These are phyloP conservation scores for Sebastes alutus DNA, from an alignment of 2,797 vertebrate species.

Conservation along the genomic window DNA sequence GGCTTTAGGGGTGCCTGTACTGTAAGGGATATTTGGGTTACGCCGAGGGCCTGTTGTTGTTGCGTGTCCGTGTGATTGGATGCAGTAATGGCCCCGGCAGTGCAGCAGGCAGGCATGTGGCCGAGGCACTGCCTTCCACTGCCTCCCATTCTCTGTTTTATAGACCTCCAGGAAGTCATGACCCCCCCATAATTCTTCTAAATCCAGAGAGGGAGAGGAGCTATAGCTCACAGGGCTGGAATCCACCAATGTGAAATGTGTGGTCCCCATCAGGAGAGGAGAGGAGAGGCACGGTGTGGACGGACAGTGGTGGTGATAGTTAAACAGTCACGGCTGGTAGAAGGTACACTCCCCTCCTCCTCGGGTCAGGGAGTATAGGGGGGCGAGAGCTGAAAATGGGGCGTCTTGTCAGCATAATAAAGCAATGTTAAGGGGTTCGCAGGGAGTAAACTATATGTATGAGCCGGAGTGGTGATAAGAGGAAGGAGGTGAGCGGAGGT, in stretches of 20 bases:
- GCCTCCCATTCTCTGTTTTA: constrained; percentile 73
- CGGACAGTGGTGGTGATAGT: constrained; percentile 44
- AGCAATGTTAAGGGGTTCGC: constrained; percentile 13
- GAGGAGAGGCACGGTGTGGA: constrained; percentile 20
- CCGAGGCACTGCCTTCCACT: constrained; percentile 48
- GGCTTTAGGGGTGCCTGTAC: constrained; percentile 71
- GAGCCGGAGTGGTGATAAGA: background rate
- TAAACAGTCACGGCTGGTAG: constrained; percentile 65
- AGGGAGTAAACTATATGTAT: constrained; percentile 2
- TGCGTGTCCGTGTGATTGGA: constrained; percentile 52
- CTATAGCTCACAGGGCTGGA: constrained; percentile 72
- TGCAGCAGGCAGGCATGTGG: constrained; percentile 62
- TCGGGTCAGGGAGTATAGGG: constrained; percentile 50
- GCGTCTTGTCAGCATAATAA: constrained; percentile 28
- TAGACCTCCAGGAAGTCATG: constrained; percentile 71
- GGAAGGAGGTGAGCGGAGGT: background rate
- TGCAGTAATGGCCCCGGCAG: constrained; percentile 73
- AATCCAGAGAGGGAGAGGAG: constrained; percentile 47
- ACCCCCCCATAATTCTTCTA: constrained; percentile 75
- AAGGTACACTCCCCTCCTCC: constrained; percentile 53
- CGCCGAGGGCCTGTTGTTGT: constrained; percentile 57
- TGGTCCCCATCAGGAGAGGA: constrained; percentile 44
- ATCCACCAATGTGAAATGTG: constrained; percentile 64
- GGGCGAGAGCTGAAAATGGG: constrained; percentile 36
- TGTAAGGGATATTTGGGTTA: constrained; percentile 81